Conservation (phyloP, 2,797 vertebrate species). For the Sebastiscus tertius region DNA sequence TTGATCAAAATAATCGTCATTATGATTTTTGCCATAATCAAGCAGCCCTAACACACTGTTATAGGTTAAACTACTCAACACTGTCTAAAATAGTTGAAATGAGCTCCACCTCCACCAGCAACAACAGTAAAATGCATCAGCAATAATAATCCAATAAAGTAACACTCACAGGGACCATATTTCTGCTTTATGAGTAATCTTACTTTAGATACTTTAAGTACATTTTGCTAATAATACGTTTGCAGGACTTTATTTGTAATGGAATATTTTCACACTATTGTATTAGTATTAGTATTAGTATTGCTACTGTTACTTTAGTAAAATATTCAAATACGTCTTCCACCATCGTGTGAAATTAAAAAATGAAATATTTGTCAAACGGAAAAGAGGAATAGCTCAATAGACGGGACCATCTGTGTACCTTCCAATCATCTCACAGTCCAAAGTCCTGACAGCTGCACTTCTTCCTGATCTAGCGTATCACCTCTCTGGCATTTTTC, state of each 20-base stretch:
- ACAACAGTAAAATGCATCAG: not conserved
- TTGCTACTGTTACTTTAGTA: not conserved
- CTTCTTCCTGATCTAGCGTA: constrained; percentile 66
- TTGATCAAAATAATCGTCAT: too few species aligned
- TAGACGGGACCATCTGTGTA: constrained; percentile 52
- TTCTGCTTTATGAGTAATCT: not conserved
- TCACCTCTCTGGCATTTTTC: constrained; percentile 60
- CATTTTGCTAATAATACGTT: not conserved
- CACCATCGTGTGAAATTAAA: not conserved
- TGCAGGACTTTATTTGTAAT: not conserved
- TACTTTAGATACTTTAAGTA: not conserved
- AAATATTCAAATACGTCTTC: not conserved
- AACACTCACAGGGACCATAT: not conserved
- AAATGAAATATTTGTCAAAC: constrained; percentile 26
- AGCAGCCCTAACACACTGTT: not conserved
- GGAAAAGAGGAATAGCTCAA: constrained; percentile 29
- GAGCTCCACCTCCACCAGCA: not conserved
- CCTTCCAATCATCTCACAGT: constrained; percentile 64
- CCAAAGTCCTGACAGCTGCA: constrained; percentile 68
- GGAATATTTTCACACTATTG: not conserved
- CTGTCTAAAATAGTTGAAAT: not conserved
- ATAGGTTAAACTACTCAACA: not conserved
- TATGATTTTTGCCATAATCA: too few species aligned
- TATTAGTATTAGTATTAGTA: too few species aligned
- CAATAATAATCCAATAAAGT: not conserved